Conservation (phyloP, 1,140 invertebrate species). For the Drosophila guanche region DNA sequence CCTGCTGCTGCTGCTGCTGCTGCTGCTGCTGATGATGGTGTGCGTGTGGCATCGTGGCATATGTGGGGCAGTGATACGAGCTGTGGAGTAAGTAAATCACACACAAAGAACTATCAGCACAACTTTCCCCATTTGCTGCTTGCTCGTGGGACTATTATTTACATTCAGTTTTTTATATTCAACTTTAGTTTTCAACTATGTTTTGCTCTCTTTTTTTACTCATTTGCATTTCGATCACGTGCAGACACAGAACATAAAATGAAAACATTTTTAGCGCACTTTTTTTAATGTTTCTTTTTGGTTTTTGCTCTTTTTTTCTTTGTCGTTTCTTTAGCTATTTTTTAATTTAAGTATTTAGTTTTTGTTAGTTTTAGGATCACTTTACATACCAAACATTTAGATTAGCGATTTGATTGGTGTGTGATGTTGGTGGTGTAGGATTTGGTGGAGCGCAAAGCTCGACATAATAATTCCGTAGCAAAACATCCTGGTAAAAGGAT, state of each 20-base stretch:
- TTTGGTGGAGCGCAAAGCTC: conserved; percentile 79
- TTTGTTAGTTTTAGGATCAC: conserved; percentile 56
- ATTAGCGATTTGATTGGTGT: conserved; percentile 82
- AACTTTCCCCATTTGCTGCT: neutral
- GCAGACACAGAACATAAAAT: conserved; percentile 71
- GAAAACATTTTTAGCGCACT: conserved; percentile 60
- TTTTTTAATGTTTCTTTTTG: conserved; percentile 20
- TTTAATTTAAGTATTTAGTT: conserved; percentile 18
- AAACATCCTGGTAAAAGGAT: conserved; percentile 83
- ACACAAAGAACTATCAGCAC: conserved; percentile 26
- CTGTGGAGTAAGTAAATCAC: conserved; percentile 55
- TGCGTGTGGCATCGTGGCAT: conserved; percentile 70
- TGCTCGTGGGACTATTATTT: conserved; percentile 11
- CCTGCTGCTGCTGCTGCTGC: conserved; percentile 60
- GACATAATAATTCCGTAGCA: conserved; percentile 82
- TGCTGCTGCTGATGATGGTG: conserved; percentile 62
- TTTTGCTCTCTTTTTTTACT: conserved; percentile 23
- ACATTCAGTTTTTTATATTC: conserved; percentile 1
- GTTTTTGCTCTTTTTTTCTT: neutral
- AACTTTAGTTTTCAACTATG: conserved; percentile 10
- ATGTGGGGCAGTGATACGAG: conserved; percentile 80
- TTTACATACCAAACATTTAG: conserved; percentile 82
- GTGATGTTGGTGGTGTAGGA: conserved; percentile 81
- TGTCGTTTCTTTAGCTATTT: conserved; percentile 11
- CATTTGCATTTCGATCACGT: conserved; percentile 55